Base-by-base conservation (phyloP, 1,140 invertebrate genomes). In the Batillaria attramentaria region DNA sequence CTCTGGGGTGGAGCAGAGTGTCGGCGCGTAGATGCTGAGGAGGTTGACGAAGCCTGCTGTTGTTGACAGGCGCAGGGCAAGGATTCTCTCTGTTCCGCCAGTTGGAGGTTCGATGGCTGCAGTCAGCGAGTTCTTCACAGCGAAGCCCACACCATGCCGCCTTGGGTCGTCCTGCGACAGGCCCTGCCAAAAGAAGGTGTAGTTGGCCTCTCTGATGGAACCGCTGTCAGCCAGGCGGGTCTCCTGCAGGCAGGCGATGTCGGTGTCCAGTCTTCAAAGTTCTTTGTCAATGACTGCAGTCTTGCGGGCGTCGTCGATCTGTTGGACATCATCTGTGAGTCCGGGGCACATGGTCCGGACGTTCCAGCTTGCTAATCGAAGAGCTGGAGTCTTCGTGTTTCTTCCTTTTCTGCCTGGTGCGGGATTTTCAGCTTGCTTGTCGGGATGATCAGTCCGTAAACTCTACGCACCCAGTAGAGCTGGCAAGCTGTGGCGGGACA, bases 101-200 rank as follows among this genome's bases (percentile, higher is more conserved):
- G 31, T 60, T 33, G 39, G 28, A 10, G 41, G 75, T 37, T 81
- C 76, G 24, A 82, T 46, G 43, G 41, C 70, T 13, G 57, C 54
- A 20, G 57, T 62, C 41, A 81, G 35, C 24, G 24, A 24, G 69
- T 77, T 74, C 42, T 31, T 69, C 4, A 79, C 81, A 54, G 62
- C 80, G 37, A 69, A 69, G n/a, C 33, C 66, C 35, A 37, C 10
- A 13, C 39, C 66, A 79, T 81, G 33, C 66, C 74, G 28, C n/a
- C 76, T 18, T 18, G 33, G 20, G 35, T 79, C 65, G 16, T 68
- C 72, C 1, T n/a, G n/a, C n/a, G n/a, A n/a, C n/a, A n/a, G n/a
- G n/a, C 72, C 75, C 76, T 83, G 70, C 79, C 70, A 83, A 72
- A 76, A 79, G 75, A 84, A 84, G 8, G 79, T 81, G 73, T 78